A percentile compares a stretch with the other conserved stretches of the same genome.
phyloP scores from a whole-genome alignment of 2,797 vertebrate genomes.

The Lepilemur septentrionalis region DNA sequence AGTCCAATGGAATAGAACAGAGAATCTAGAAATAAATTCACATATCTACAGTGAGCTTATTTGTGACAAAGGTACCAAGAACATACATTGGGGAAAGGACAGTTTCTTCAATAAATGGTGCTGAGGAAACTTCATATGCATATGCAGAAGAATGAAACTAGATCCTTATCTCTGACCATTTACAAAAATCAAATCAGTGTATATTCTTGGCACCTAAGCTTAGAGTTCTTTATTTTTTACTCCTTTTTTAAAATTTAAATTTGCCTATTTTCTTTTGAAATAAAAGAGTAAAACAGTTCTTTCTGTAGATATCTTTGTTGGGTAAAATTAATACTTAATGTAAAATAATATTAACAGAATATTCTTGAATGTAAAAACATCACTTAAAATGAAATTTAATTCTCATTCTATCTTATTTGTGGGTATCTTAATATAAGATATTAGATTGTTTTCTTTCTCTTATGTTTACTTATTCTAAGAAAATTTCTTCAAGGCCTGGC shows the following conservation, averaged over 20 bases:
- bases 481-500: neutral
- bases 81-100: neutral
- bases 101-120: neutral
- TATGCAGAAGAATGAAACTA: neutral
- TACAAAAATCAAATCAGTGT: too few species aligned
- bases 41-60: neutral
- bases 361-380: neutral
- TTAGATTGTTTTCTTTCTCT: neutral
- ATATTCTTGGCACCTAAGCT: neutral
- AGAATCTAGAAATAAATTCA: neutral
- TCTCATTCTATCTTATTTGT: neutral
- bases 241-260: neutral
- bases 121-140: neutral
- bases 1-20: neutral
- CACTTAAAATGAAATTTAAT: neutral
- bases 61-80: neutral
- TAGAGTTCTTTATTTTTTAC: neutral
- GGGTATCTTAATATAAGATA: neutral
- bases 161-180: too few species aligned
- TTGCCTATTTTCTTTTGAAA: neutral
- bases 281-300: neutral
- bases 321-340: slow-evolving; percentile 8
- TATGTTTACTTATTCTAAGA: neutral
- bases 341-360: neutral
- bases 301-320: neutral